Evolutionary conservation across 2,113 vertebrate species (phyloP).

Genomic region (Elachura formosa): DNA sequence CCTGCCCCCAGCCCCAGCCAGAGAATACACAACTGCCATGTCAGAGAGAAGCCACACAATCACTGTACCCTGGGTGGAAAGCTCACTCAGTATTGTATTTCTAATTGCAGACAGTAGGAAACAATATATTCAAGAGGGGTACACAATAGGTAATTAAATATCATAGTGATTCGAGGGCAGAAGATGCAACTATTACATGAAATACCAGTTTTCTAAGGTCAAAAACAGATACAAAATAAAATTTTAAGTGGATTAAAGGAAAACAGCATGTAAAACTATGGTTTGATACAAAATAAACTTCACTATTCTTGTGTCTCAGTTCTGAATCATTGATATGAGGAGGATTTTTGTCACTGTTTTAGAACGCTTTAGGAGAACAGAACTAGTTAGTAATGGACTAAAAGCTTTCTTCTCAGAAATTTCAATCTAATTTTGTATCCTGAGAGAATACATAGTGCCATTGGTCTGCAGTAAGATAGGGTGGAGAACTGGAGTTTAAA

Average conservation of each 20-base stretch:
- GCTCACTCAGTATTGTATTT: accelerated
- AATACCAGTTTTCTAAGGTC: not conserved
- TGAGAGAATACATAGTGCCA: not conserved
- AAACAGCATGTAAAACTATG: not conserved
- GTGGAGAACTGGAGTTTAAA: not conserved
- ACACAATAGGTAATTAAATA: not conserved
- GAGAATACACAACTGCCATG: not conserved
- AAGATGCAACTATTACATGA: not conserved
- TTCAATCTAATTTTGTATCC: not conserved
- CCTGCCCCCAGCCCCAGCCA: not conserved
- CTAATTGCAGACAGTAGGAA: not conserved
- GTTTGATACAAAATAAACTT: not conserved
- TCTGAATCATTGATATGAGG: not conserved
- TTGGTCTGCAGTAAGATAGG: not conserved
- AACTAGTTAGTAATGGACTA: not conserved
- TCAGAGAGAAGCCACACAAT: not conserved
- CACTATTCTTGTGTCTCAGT: not conserved
- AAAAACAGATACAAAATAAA: not conserved
- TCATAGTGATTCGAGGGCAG: not conserved
- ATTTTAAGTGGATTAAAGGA: not conserved
- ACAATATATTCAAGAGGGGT: not conserved
- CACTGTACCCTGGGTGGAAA: not conserved
- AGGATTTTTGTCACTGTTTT: not conserved
- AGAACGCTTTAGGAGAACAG: not conserved
- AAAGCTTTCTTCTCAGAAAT: not conserved